These are phyloP conservation scores for Pseudomyrmex flavicornis DNA, from an alignment of 1,140 invertebrate genomes.

Conservation along the genomic window DNA sequence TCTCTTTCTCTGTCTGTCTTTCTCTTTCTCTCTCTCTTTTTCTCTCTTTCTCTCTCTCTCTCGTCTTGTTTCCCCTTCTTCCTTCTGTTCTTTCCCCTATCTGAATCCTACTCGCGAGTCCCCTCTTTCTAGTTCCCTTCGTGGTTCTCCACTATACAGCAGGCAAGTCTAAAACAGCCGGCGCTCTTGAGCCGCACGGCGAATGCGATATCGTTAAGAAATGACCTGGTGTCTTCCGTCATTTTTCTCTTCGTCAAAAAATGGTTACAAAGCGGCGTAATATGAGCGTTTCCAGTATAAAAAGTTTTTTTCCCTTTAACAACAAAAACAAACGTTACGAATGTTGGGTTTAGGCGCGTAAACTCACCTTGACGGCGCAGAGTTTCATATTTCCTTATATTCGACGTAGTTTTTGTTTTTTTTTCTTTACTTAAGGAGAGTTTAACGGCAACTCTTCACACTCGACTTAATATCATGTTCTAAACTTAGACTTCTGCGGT, in stretches of 20 bases:
- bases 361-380: neutral
- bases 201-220: slow-evolving; percentile 1
- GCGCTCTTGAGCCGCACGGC: neutral
- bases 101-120: neutral
- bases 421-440: neutral
- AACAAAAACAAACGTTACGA: neutral
- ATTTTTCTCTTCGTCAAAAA: neutral
- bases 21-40: neutral
- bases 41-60: neutral
- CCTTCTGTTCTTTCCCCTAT: slow-evolving; percentile 38
- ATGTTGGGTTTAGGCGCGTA: neutral
- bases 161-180: slow-evolving; percentile 2
- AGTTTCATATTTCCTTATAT: neutral
- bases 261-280: neutral
- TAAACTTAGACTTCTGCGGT: neutral
- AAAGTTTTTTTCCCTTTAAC: neutral
- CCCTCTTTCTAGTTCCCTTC: slow-evolving; percentile 42
- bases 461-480: neutral
- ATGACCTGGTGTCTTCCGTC: neutral
- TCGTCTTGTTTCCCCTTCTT: slow-evolving; percentile 7
- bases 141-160: neutral
- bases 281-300: neutral
- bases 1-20: slow-evolving; percentile 27
- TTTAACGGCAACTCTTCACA: neutral
- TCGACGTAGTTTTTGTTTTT: neutral